Base-by-base conservation (phyloP, 2,888 invertebrate genomes). In the Apodemia zela region DNA sequence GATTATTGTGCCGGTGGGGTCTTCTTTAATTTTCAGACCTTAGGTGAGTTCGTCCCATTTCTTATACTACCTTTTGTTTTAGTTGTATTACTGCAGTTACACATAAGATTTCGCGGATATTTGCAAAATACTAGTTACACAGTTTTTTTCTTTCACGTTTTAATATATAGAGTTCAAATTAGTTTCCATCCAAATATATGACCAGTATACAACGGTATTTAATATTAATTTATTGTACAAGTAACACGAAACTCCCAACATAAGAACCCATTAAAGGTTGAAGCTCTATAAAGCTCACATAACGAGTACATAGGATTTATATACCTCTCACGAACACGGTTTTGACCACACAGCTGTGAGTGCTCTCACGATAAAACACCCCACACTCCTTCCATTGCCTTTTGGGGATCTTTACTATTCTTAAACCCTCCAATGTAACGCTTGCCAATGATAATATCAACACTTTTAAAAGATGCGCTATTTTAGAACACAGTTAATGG, bases 311-410 rank as follows among this genome's bases (percentile, higher is more conserved):
- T 51, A 51, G 13, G 11, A 18, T 11, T 25, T 51, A 51, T 51
- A 21, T 51, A 51, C 18, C 18, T 47, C 38, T 38, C 7, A 47
- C 13, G 21, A 4, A 49, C 18, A 21, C 21, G 21, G 21, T 13
- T 4, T 21, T 51, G 51, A 51, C 51, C 51, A 51, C 51, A 51
- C 51, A 51, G 21, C 51, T 51, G 51, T 18, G 51, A 51, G 51
- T 49, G 21, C 49, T 49, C 49, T 49, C 49, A 49, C 49, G 49
- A 18, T 18, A 18, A 49, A 49, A 49, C 49, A 49, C 49, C 49
- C 49, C 49, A 17, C 18, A 49, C 51, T 18, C 51, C 51, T 51
- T 51, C 51, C 51, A 51, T 18, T 21, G 13, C 51, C 51, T 21
- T 51, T 51, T 51, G 13, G 18, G 51, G 51, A 21, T 25, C 51